A percentile compares a stretch with the other conserved stretches of the same genome.
These are phyloP conservation scores for Andrena fulva DNA, from an alignment of 2,888 invertebrate genomes.

Conservation along the genomic window DNA sequence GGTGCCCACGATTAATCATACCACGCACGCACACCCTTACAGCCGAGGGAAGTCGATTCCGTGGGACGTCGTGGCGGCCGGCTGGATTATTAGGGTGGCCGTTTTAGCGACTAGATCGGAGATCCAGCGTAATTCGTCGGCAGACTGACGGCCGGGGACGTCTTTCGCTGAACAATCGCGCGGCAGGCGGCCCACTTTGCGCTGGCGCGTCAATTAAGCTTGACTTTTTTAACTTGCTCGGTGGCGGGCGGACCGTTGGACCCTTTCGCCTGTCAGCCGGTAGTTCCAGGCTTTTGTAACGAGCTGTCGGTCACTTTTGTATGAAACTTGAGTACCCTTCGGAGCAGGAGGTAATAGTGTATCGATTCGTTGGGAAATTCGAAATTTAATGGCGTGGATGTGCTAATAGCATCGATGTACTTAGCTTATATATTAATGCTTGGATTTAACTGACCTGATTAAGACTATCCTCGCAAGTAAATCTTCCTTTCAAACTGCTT, in stretches of 20 bases:
- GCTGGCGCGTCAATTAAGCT: constrained; percentile 6
- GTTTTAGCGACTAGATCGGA: constrained; percentile 48
- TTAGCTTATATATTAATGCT: not conserved
- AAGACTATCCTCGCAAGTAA: too few species aligned
- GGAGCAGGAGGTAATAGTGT: not conserved
- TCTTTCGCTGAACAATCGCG: constrained; percentile 22
- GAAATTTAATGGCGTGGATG: not conserved
- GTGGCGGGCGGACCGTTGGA: not conserved
- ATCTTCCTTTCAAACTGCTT: too few species aligned
- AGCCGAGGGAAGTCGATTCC: constrained; percentile 45
- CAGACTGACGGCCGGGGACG: constrained; percentile 30
- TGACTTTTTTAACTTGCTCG: constrained; percentile 21
- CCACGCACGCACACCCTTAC: constrained; percentile 40
- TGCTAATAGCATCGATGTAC: not conserved
- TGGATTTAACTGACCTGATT: too few species aligned
- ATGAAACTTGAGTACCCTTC: not conserved
- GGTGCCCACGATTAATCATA: constrained; percentile 64
- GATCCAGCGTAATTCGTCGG: constrained; percentile 59
- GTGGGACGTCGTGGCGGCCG: constrained; percentile 1
- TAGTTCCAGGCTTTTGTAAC: not conserved
- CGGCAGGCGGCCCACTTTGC: constrained; percentile 28
- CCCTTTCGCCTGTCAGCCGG: not conserved
- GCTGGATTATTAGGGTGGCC: constrained; percentile 58
- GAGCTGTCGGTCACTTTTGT: too few species aligned
- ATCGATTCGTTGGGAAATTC: not conserved